Base-by-base conservation (phyloP, 2,888 invertebrate species). In the Erebia palarica region DNA sequence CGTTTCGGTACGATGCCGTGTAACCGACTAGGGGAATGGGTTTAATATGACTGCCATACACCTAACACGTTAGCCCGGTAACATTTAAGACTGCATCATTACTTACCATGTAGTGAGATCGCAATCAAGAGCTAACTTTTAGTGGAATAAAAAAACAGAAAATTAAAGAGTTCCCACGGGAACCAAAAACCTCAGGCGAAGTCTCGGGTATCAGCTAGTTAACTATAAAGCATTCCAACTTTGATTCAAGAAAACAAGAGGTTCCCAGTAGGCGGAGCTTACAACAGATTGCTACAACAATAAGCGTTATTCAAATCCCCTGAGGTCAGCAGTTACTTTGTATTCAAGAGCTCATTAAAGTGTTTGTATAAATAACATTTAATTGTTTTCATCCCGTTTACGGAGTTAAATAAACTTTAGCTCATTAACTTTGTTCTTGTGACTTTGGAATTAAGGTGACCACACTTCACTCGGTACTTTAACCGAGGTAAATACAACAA, bases 331-430 rank as follows among this genome's bases (percentile, higher is more conserved):
- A 13, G 57, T 18, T 11, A 65, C 65, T 66, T 66, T 66, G 18
- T 66, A 57, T 66, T 66, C 65, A 66, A 42, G 65, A 44, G 10
- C 57, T 57, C 55, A 44, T 66, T 66, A 44, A 66, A 66, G 21
- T 63, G 63, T 66, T 55, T 66, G 65, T 44, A 21, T 67, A 59
- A 59, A 67, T 59, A 67, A 67, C 67, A 49, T 59, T 67, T 59
- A 58, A 59, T 67, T 47, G 59, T 49, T 58, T 67, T 59, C 49
- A 67, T 57, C 67, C 67, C 49, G 49, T 59, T 58, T 59, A 49
- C 58, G 55, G 55, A 57, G 44, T 57, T 27, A 36, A 58, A 27
- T 49, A 51, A 59, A 67, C 49, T 67, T 67, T 58, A 59, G 49
- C 67, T 49, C 66, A 44, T 66, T 67, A 67, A 27, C 14, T 67